Base-by-base conservation (phyloP, 2,888 invertebrate species). In the Drosophila macrospina region DNA sequence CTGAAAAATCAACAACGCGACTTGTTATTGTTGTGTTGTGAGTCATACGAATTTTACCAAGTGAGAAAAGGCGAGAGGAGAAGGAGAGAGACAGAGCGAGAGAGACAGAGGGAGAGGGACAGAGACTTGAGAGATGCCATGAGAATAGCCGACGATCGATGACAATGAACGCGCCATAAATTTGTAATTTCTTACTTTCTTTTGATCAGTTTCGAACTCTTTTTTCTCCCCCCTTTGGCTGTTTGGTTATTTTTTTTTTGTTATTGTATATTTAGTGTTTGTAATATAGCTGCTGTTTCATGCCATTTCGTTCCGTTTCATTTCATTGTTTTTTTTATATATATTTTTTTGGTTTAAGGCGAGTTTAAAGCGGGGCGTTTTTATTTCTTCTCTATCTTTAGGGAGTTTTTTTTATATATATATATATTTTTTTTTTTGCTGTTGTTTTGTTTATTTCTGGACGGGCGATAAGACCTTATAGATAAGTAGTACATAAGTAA, bases 131-230 rank as follows among this genome's bases (percentile, higher is more conserved):
- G 34, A 48, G 48, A 56, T 57, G 59, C 20, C 44, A 52, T 13
- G 37, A 39, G 47, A 60, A 44, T 51, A 47, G 59, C 48, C 60
- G 44, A 20, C 56, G 62, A 61, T 69, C 61, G 77, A 73, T 69
- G 80, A 73, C 80, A 78, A 80, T 80, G 73, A 73, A 62, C 67
- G 77, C 64, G 69, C 64, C 69, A 80, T 77, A 78, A 80, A 80
- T 78, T 80, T 76, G 69, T 80, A 76, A 76, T 78, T 80, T 78
- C 73, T 80, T 76, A 80, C 80, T 78, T 78, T 78, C 78, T 80
- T 78, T 76, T 65, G 65, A 72, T 69, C 50, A 37, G 59, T 51
- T 63, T 65, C 42, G 26, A 50, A 52, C 41, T 61, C 59, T 37
- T 47, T 45, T 44, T 16, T 41, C 13, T 30, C 2, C 34, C 39